Evolutionary conservation across 2,888 invertebrate species (phyloP), one percentile per base, ranked within the genome.

Genomic region (Dicyrtoma fusca): DNA sequence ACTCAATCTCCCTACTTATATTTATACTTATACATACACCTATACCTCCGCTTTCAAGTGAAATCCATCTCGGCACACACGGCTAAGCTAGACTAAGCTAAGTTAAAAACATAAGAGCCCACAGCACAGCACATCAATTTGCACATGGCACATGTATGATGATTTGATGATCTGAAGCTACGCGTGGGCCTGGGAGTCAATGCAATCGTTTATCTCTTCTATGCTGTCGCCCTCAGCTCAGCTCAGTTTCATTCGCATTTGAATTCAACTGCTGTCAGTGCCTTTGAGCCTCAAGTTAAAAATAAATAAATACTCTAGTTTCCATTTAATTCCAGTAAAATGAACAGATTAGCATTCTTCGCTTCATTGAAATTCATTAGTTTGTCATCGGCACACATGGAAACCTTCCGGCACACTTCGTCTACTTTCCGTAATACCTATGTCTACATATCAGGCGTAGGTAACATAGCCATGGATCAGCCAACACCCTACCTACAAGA

Each of bases 361-460:
- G 25, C 63, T 19, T 47, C 47, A 63, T 63, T 63, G 63, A 63
- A 63, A 63, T 63, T 44, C 47, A 45, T 47, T 23, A 44, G 45
- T 63, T 45, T 63, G 63, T 63, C 63, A 63, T 21, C 21, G 21
- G 19, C 19, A 42, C 53, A 53, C 53, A 53, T 53, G 19, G n/a
- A 42, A 61, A 25, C 59, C n/a, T 53, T 53, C 34, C 14, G 59
- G 21, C 19, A 53, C 53, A 53, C 17, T 53, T 10, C 8, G 17
- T 19, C 17, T 8, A 21, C 53, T 17, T 19, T 53, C 53, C 21
- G 1, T 19, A 49, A 49, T 19, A 13, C 14, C 17, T 19, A 17
- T 49, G 6, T n/a, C 14, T 13, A 14, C 49, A 49, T 45, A 8
- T 45, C 13, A 13, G 45, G 45, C 13, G 49, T 49, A 49, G 14